Evolutionary conservation across 2,113 vertebrate species (phyloP).

Genomic region (Oreotrochilus melanogaster): DNA sequence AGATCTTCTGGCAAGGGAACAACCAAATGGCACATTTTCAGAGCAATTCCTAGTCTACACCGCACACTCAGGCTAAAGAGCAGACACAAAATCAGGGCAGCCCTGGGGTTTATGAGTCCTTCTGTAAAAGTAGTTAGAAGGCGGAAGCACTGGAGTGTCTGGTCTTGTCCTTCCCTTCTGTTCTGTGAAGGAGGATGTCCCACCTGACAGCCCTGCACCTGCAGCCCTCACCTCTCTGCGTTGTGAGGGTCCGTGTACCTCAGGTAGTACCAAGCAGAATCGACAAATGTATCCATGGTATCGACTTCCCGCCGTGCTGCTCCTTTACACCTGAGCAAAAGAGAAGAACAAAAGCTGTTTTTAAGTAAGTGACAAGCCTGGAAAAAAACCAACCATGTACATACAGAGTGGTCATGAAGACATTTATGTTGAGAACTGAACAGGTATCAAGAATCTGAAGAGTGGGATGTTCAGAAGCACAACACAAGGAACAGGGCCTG

Average conservation of each 20-base stretch:
- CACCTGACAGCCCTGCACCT: background rate
- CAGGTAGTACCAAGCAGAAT: constrained; percentile 96
- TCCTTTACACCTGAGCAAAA: constrained; percentile 84
- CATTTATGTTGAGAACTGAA: background rate
- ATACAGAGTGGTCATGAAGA: background rate
- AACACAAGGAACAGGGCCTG: background rate
- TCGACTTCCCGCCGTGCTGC: constrained; percentile 89
- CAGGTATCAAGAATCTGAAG: background rate
- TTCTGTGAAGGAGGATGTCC: background rate
- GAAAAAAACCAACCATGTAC: fast-evolving
- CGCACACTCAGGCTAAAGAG: background rate
- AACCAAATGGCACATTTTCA: background rate
- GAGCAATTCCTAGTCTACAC: background rate
- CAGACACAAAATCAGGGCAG: background rate
- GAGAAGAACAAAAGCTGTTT: background rate
- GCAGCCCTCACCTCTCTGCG: constrained; percentile 79
- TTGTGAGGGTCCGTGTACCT: constrained; percentile 93
- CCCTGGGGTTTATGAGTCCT: background rate
- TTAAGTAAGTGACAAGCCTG: background rate
- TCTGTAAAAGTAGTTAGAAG: background rate
- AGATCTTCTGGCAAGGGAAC: background rate
- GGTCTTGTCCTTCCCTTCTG: background rate
- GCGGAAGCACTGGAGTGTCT: background rate
- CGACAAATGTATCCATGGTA: constrained; percentile 98
- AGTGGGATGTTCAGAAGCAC: background rate